Evolutionary conservation across 2,888 invertebrate species (phyloP), one percentile per base, ranked within the genome.

Genomic region (Xylocampa areola): DNA sequence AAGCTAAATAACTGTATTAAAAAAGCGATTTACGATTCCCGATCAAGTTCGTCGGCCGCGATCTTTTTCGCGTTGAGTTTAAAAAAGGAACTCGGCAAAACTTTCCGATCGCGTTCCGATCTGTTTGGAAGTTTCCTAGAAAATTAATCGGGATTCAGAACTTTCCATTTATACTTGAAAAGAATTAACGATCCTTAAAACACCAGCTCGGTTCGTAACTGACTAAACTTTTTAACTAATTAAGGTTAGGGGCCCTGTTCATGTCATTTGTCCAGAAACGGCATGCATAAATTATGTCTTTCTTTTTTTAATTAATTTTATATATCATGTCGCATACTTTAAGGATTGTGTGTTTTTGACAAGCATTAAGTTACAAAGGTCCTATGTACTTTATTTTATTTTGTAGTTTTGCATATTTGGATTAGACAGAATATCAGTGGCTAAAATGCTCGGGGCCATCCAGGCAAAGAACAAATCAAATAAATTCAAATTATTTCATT

Each of bases 151-250:
- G 69, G 73, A 78, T 73, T 66, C 57, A 65, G 68, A 85, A 85
- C 72, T 82, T 80, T 77, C 49, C 60, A 76, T 78, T 83, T 63
- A 53, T 60, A 66, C 75, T 79, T 79, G 68, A 76, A 80, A 84
- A 85, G 80, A 84, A 84, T 83, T 82, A 84, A 84, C 76, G 84
- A 80, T 65, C 79, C 74, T 64, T 75, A 74, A 76, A 82, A 82
- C 76, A 71, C 49, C 59, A 52, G 40, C 36, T 43, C 40, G 44
- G 51, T 27, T 52, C 60, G 48, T 52, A 50, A 59, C 64, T 50
- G 65, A 66, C 57, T 53, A 47, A 76, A 78, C 51, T 70, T 67
- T 60, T 43, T 33, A 63, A 73, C 68, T 79, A 68, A 77, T 71
- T 73, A 67, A 62, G 60, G 60, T 62, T 67, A 51, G 17, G 14